Evolutionary conservation across 2,797 vertebrate genomes (phyloP).

Genomic region (Florisuga fusca): DNA sequence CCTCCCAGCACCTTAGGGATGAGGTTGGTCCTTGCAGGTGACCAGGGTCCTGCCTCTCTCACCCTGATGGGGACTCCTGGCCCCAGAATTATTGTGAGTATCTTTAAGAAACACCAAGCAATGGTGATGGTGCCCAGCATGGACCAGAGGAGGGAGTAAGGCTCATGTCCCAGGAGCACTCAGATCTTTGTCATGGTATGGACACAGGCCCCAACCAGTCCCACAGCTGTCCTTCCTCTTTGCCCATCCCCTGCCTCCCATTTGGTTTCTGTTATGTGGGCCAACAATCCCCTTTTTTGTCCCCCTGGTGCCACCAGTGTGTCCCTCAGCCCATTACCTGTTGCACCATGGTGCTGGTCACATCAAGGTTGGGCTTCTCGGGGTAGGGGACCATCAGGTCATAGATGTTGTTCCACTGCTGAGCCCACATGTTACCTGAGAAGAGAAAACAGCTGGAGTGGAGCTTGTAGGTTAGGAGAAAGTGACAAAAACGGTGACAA

Average conservation of each 20-base stretch:
- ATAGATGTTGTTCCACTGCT: conserved; percentile 97
- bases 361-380: conserved; percentile 90
- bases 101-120: background rate
- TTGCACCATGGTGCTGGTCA: conserved; percentile 86
- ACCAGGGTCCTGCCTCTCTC: background rate
- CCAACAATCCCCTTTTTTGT: background rate
- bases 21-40: background rate
- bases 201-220: rapidly evolving
- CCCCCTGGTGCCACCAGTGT: background rate
- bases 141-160: background rate
- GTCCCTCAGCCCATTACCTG: conserved; percentile 77
- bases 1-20: rapidly evolving
- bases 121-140: background rate
- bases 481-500: background rate
- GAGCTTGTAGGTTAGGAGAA: background rate
- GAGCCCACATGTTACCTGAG: conserved; percentile 97
- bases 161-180: rapidly evolving
- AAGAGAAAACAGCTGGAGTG: background rate
- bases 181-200: background rate
- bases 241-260: background rate
- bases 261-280: background rate
- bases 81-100: background rate
- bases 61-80: background rate
- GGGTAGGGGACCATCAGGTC: conserved; percentile 93
- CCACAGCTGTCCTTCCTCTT: background rate